Evolutionary conservation across 2,113 vertebrate species (phyloP).

Genomic region (Tetrax tetrax): DNA sequence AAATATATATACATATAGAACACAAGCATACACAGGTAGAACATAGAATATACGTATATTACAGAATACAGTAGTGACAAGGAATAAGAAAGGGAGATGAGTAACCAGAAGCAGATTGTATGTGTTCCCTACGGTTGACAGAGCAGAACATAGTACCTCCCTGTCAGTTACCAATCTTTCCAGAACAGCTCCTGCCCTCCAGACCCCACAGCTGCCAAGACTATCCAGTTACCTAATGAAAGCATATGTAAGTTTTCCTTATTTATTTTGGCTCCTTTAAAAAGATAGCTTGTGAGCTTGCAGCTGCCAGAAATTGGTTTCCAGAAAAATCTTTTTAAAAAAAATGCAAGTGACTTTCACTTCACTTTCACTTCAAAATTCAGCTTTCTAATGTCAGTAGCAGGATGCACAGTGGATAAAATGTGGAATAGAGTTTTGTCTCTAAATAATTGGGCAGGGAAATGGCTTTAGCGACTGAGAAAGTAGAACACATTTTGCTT

Average conservation of each 20-base stretch:
- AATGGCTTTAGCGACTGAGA: neutral
- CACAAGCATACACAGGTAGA: neutral
- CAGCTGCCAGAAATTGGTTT: neutral
- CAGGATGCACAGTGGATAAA: neutral
- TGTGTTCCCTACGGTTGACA: neutral
- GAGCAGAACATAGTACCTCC: neutral
- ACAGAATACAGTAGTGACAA: neutral
- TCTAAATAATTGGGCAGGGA: neutral
- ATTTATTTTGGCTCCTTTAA: neutral
- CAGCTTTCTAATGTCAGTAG: neutral
- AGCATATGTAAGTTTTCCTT: neutral
- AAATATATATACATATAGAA: neutral
- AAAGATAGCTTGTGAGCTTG: neutral
- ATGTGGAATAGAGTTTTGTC: neutral
- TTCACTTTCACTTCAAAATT: neutral
- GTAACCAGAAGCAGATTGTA: neutral
- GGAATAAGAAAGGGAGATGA: neutral
- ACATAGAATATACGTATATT: neutral
- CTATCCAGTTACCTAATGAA: neutral
- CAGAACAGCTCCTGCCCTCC: neutral
- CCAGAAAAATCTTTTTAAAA: neutral
- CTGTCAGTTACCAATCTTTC: neutral
- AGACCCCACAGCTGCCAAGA: neutral
- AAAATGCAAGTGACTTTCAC: neutral
- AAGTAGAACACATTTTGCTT: neutral